phyloP scores from a whole-genome alignment of 2,888 invertebrate genomes.

The Lochmaea capreae region DNA sequence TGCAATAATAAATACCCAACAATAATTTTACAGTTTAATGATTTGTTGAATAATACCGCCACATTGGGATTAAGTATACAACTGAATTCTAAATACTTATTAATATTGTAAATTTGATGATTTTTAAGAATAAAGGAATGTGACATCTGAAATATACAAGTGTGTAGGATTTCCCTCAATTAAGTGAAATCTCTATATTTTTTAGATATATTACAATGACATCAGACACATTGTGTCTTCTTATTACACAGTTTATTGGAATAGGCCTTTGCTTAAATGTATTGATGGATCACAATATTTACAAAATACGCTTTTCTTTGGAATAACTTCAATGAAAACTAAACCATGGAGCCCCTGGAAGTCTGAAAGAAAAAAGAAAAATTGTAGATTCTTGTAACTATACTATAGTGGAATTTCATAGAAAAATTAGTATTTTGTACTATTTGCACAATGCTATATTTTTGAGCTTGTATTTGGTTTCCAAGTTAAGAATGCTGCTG shows the following conservation, averaged over 20 bases:
- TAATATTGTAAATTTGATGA: not conserved
- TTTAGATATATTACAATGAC: not conserved
- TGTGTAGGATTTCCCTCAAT: not conserved
- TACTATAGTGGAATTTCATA: no score
- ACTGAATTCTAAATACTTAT: not conserved
- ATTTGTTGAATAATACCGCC: not conserved
- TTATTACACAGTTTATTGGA: not conserved
- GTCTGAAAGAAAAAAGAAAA: constrained; percentile 44
- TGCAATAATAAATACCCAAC: not conserved
- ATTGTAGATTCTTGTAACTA: not conserved
- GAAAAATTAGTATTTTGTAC: not conserved
- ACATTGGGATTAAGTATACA: not conserved
- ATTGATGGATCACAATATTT: constrained; percentile 32
- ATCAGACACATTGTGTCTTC: not conserved
- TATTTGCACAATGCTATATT: not conserved
- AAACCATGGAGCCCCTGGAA: constrained; percentile 50
- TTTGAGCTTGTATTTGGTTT: no score
- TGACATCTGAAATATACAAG: not conserved
- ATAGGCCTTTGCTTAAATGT: not conserved
- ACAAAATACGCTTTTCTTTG: constrained; percentile 26
- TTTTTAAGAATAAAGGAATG: not conserved
- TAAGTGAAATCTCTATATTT: not conserved
- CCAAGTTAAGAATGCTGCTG: not conserved
- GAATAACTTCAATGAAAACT: constrained; percentile 13
- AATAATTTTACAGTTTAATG: not conserved